These are phyloP conservation scores for Kuschelorhynchus macadamiae DNA, from an alignment of 2,888 invertebrate species.

Conservation along the genomic window DNA sequence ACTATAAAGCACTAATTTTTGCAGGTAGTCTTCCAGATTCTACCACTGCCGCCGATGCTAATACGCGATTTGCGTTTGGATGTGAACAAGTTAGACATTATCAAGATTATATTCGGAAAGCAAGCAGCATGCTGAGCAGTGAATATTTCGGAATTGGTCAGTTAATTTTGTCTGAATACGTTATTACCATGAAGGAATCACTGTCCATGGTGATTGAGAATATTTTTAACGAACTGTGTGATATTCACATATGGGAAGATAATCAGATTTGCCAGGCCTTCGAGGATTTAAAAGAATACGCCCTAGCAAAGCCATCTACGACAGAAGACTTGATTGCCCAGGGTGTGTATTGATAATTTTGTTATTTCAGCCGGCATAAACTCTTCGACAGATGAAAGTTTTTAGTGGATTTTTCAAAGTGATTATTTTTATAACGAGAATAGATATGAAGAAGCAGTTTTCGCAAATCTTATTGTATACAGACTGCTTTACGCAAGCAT, in stretches of 20 bases:
- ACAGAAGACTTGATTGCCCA: constrained; percentile 87
- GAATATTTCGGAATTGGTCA: constrained; percentile 79
- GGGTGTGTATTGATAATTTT: too few relatives aligned
- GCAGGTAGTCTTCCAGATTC: not conserved
- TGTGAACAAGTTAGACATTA: constrained; percentile 76
- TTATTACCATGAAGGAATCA: constrained; percentile 74
- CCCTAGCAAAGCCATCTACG: constrained; percentile 80
- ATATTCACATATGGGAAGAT: constrained; percentile 77
- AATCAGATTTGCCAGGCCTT: constrained; percentile 80
- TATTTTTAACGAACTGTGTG: constrained; percentile 75
- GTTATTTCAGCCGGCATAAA: too few relatives aligned
- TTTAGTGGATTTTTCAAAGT: too few relatives aligned
- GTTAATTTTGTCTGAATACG: constrained; percentile 76
- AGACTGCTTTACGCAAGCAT: too few relatives aligned
- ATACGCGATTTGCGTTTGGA: constrained; percentile 72
- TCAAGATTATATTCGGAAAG: constrained; percentile 73
- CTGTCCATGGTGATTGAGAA: constrained; percentile 74
- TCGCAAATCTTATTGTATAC: too few relatives aligned
- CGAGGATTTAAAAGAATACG: constrained; percentile 77
- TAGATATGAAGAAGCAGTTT: too few relatives aligned
- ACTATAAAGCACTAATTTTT: too few relatives aligned
- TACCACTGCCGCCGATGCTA: constrained; percentile 58
- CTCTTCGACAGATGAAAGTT: too few relatives aligned
- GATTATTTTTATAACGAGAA: too few relatives aligned
- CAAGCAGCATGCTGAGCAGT: constrained; percentile 75